These are phyloP conservation scores for Zophobas atratus DNA, from an alignment of 1,140 invertebrate genomes.

Conservation along the genomic window DNA sequence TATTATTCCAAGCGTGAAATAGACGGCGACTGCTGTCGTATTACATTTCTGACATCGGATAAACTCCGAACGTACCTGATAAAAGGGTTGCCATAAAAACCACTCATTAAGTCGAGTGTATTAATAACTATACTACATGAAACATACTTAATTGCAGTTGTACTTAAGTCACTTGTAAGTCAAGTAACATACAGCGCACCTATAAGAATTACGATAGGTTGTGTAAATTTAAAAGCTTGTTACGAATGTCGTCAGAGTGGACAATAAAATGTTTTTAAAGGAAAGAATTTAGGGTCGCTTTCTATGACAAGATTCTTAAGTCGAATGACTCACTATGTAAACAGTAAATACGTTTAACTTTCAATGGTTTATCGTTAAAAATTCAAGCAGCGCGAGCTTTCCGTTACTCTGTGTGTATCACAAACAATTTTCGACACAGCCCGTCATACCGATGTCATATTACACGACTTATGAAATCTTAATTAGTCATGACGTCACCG, in stretches of 20 bases:
- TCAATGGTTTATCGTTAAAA: constrained; percentile 31
- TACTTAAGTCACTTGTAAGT: too few relatives aligned
- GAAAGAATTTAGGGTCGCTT: constrained; percentile 21
- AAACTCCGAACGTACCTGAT: background rate
- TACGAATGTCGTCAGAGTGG: background rate
- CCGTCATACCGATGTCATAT: background rate
- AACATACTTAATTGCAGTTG: too few relatives aligned
- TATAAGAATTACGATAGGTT: too few relatives aligned
- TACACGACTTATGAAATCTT: constrained; percentile 7
- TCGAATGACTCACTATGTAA: constrained; percentile 23
- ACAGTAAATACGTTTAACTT: constrained; percentile 13
- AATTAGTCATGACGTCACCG: constrained; percentile 18
- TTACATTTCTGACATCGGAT: background rate
- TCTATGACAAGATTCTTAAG: constrained; percentile 19
- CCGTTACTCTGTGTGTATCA: constrained; percentile 2
- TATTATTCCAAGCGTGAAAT: constrained; percentile 3
- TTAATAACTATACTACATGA: too few relatives aligned
- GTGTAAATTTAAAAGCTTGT: too few relatives aligned
- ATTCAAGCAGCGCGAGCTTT: constrained; percentile 16
- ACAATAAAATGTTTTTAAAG: background rate
- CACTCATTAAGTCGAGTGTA: background rate
- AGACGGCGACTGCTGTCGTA: background rate
- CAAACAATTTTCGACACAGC: constrained; percentile 3
- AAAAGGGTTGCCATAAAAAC: background rate
- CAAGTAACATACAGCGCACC: too few relatives aligned